A percentile compares a stretch with the other conserved stretches of the same genome.
phyloP scores from a whole-genome alignment of 2,888 invertebrate genomes.

The Dryobotodes eremita region DNA sequence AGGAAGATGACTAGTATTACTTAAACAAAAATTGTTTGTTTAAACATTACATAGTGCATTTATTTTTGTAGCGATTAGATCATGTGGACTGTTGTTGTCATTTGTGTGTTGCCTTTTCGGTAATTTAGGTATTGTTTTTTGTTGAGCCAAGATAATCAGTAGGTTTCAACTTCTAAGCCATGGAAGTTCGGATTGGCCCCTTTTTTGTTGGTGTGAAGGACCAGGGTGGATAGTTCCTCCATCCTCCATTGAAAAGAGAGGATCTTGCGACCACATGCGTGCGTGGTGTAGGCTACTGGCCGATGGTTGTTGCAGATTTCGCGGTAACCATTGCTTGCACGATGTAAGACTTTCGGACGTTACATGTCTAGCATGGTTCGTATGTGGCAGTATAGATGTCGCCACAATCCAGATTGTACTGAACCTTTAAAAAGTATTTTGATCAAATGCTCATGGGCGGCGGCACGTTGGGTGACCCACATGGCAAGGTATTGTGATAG shows the following conservation, averaged over 20 bases:
- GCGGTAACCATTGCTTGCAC: neutral
- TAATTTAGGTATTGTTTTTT: neutral
- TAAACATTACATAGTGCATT: slow-evolving; percentile 36
- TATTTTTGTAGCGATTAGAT: slow-evolving; percentile 48
- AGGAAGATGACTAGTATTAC: slow-evolving; percentile 33
- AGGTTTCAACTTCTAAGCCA: neutral
- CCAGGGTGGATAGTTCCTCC: neutral
- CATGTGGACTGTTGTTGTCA: slow-evolving; percentile 18
- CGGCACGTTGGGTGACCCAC: neutral
- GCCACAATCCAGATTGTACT: neutral
- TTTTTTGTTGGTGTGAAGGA: neutral
- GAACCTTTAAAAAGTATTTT: neutral
- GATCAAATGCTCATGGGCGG: neutral
- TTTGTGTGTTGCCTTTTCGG: slow-evolving; percentile 7
- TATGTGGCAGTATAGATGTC: neutral
- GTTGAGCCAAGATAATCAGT: neutral
- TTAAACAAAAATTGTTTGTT: slow-evolving; percentile 34
- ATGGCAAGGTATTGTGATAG: neutral
- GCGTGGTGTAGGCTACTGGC: neutral
- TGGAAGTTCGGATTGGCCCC: neutral
- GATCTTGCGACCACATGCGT: neutral
- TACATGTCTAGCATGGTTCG: neutral
- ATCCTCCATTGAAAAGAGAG: neutral
- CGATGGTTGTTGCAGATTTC: neutral
- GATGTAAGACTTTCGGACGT: neutral